Conservation (phyloP, 64 coral and sea anemone species). For the Stylophora pistillata region DNA sequence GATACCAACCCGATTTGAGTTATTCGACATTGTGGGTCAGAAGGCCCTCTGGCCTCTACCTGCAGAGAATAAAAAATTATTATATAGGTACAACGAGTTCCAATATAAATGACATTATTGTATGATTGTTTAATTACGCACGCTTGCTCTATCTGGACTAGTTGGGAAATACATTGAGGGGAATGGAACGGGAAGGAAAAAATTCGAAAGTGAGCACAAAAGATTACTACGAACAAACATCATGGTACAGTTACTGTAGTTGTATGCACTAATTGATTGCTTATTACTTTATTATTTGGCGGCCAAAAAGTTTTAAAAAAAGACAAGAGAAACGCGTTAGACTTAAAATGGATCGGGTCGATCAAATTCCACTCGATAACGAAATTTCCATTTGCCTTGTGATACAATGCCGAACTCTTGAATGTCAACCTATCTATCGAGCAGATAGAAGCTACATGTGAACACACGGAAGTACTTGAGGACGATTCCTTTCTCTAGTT, state of each 20-base stretch:
- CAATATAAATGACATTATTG: neutral
- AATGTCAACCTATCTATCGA: no score
- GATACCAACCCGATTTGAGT: neutral
- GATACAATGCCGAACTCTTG: no score
- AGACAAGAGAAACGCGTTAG: no score
- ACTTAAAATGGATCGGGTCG: no score
- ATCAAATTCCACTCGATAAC: no score
- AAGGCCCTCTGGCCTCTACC: neutral
- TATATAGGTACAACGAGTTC: neutral
- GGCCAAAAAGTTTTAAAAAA: neutral
- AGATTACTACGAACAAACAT: neutral
- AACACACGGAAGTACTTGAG: constrained; percentile 13
- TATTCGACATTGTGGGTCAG: constrained; percentile 36
- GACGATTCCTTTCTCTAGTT: neutral
- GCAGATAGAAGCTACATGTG: no score
- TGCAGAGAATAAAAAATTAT: neutral
- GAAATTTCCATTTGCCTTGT: no score
- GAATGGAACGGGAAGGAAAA: neutral
- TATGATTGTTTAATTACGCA: neutral
- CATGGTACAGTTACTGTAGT: neutral
- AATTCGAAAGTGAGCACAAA: neutral
- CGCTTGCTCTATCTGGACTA: neutral
- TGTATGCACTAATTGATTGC: neutral
- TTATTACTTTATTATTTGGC: neutral
- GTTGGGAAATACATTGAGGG: neutral